Conservation (phyloP, 2,888 invertebrate species). For the Masnerella sp. region DNA sequence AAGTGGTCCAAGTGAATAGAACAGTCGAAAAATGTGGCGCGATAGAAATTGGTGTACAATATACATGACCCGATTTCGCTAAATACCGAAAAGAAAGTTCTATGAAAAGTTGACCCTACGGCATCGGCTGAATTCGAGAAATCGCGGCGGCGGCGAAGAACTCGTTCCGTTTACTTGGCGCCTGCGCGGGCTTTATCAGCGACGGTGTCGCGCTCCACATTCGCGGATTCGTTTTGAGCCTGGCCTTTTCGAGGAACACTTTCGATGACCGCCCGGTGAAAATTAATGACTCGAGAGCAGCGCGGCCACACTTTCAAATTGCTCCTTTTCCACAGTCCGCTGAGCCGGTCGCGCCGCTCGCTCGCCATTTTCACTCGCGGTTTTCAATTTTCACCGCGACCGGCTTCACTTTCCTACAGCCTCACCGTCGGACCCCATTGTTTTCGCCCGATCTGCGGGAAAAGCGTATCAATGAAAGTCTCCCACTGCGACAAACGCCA, state of each 20-base stretch:
- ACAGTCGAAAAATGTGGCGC: not conserved
- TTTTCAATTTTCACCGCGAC: conserved; percentile 59
- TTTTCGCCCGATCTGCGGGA: conserved; percentile 43
- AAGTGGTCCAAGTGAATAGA: not conserved
- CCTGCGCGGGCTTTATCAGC: conserved; percentile 30
- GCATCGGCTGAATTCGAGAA: conserved; percentile 52
- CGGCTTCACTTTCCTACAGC: conserved; percentile 56
- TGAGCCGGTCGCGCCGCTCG: conserved; percentile 50
- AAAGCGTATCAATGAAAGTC: conserved; percentile 40
- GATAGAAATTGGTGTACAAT: conserved; percentile 36
- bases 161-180: conserved; percentile 47
- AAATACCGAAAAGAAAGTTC: conserved; percentile 50
- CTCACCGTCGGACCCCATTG: conserved; percentile 36
- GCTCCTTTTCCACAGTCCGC: conserved; percentile 64
- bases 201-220: conserved; percentile 45
- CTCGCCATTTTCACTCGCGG: conserved; percentile 66
- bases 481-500: no score
- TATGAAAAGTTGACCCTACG: conserved; percentile 57
- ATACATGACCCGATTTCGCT: conserved; percentile 50
- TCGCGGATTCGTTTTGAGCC: conserved; percentile 37
- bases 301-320: conserved; percentile 69
- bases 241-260: conserved; percentile 50
- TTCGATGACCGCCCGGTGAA: conserved; percentile 65
- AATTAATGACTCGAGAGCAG: conserved; percentile 66
- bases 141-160: conserved; percentile 23